A percentile compares a stretch with the other conserved stretches of the same genome.
These are phyloP conservation scores for Buathra laborator DNA, from an alignment of 2,888 invertebrate genomes.

Conservation along the genomic window DNA sequence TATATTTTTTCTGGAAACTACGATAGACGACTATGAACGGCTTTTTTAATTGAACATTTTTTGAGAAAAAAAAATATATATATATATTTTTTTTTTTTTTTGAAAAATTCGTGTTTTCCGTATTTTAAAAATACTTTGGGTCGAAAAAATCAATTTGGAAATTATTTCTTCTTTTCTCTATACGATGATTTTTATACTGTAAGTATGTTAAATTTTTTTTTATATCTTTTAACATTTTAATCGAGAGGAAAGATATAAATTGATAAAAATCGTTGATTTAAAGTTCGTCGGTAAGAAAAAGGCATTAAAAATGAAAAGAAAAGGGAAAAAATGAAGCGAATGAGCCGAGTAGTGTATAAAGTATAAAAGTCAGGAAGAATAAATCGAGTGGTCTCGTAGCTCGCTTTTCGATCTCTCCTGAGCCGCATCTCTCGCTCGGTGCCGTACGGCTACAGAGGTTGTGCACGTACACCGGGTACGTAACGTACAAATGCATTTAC, in stretches of 20 bases:
- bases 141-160: too few species aligned
- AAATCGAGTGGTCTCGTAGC: constrained; percentile 39
- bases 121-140: too few species aligned
- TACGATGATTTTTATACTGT: background rate
- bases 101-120: too few species aligned
- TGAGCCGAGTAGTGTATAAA: constrained; percentile 23
- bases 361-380: constrained; percentile 46
- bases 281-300: constrained; percentile 17
- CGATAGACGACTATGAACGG: too few species aligned
- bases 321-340: constrained; percentile 11
- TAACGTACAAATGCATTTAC: constrained; percentile 55
- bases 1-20: background rate
- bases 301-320: background rate
- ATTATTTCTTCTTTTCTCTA: too few species aligned
- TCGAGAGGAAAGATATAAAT: background rate
- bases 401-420: constrained; percentile 45
- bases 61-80: too few species aligned
- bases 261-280: background rate
- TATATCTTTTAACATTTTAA: background rate
- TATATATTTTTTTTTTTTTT: background rate
- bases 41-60: too few species aligned
- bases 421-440: background rate
- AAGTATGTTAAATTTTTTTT: background rate
- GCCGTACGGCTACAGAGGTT: background rate
- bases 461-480: constrained; percentile 5